Conservation (phyloP, 2,888 invertebrate species). For the Pilophorus perplexus region DNA sequence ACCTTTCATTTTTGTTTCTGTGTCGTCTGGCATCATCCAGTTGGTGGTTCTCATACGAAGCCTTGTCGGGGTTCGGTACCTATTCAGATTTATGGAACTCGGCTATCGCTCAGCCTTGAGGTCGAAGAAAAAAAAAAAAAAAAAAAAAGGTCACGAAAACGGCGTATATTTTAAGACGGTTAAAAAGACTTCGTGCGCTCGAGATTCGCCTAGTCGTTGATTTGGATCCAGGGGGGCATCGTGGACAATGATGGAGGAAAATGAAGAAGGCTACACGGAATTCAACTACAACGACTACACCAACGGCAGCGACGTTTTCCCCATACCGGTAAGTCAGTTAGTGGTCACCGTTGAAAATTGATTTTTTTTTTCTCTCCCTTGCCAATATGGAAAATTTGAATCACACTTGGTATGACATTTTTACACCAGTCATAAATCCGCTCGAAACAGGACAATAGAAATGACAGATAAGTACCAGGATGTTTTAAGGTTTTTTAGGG, state of each 20-base stretch:
- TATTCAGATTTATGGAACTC: constrained; percentile 35
- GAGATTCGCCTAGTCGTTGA: neutral
- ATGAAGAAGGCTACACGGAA: neutral
- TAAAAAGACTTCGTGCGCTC: constrained; percentile 5
- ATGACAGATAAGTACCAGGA: neutral
- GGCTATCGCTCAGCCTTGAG: constrained; percentile 16
- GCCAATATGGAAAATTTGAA: too few species aligned
- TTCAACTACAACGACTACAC: neutral
- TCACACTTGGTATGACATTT: too few species aligned
- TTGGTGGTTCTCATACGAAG: too few species aligned
- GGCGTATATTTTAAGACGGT: neutral
- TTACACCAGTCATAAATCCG: too few species aligned
- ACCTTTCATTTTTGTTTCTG: too few species aligned
- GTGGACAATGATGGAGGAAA: constrained; percentile 9
- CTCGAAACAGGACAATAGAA: too few species aligned
- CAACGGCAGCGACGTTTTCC: constrained; percentile 6
- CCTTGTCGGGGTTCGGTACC: too few species aligned
- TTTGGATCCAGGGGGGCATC: too few species aligned
- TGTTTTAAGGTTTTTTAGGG: too few species aligned
- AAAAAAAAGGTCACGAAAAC: neutral
- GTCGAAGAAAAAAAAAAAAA: too few species aligned
- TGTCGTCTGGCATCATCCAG: too few species aligned
- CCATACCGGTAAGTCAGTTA: constrained; percentile 10
- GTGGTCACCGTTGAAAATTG: neutral
- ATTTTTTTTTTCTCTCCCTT: too few species aligned